phyloP scores from a whole-genome alignment of 2,797 vertebrate genomes.

The Chelon auratus region DNA sequence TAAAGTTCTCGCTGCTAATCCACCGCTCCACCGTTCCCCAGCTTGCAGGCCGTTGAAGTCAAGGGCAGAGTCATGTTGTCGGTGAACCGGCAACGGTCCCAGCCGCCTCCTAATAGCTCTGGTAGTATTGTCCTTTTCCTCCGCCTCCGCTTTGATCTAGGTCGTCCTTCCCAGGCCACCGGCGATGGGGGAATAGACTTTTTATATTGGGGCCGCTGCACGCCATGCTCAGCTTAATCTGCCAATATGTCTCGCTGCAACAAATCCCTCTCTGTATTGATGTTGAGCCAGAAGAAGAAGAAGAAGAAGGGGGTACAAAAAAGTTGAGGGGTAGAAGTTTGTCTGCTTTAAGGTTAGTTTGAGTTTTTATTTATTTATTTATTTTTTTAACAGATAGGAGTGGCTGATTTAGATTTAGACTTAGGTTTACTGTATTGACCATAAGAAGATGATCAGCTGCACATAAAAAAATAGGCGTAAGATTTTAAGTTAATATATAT shows the following conservation, averaged over 20 bases:
- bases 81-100: constrained; percentile 42
- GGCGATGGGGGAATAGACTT: constrained; percentile 43
- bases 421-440: no score
- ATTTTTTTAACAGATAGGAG: not conserved
- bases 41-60: constrained; percentile 11
- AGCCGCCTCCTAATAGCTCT: constrained; percentile 51
- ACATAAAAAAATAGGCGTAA: no score
- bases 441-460: no score
- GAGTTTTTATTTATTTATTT: constrained; percentile 9
- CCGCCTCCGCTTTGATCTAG: constrained; percentile 55
- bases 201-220: constrained; percentile 35
- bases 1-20: constrained; percentile 51
- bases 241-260: constrained; percentile 51
- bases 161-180: constrained; percentile 44
- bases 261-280: constrained; percentile 53
- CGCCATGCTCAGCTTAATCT: constrained; percentile 50
- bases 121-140: constrained; percentile 32
- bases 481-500: no score
- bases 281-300: constrained; percentile 49
- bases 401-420: not conserved
- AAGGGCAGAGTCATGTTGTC: constrained; percentile 41
- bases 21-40: constrained; percentile 43
- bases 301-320: constrained; percentile 17
- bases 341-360: constrained; percentile 28
- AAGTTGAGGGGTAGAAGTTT: constrained; percentile 42